Conservation (phyloP, 2,888 invertebrate genomes). For the Euplagia quadripunctaria region DNA sequence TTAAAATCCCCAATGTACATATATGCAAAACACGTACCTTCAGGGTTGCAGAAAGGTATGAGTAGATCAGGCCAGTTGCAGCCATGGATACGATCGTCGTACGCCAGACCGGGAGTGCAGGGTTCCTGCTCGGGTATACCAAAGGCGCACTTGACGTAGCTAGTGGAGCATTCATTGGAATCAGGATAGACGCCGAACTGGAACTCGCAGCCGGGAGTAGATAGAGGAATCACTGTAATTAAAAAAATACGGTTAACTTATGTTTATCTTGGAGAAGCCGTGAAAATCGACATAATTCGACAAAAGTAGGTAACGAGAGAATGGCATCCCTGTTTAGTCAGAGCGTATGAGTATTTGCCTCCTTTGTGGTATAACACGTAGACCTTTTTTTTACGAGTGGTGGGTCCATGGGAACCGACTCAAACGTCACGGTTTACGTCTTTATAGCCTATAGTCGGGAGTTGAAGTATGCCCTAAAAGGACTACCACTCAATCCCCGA, state of each 20-base stretch:
- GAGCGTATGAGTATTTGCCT: background rate
- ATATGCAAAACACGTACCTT: conserved; percentile 86
- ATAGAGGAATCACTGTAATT: conserved; percentile 91
- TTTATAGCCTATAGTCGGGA: too few species aligned
- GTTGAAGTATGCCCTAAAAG: too few species aligned
- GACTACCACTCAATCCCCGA: too few species aligned
- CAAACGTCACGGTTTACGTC: too few species aligned
- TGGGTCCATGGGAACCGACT: too few species aligned
- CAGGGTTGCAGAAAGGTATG: conserved; percentile 95
- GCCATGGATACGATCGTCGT: conserved; percentile 94
- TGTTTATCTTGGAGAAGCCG: background rate
- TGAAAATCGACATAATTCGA: background rate
- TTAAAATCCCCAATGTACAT: too few species aligned
- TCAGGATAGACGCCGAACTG: conserved; percentile 96
- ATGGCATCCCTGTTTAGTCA: background rate
- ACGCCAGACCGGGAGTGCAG: conserved; percentile 95
- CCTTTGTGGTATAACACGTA: background rate
- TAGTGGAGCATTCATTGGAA: conserved; percentile 93
- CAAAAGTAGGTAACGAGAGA: background rate
- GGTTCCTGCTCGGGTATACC: conserved; percentile 93
- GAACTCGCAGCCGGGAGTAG: conserved; percentile 94
- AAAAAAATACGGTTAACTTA: background rate
- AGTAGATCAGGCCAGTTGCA: conserved; percentile 98
- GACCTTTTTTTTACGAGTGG: too few species aligned
- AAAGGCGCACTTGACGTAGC: conserved; percentile 94